phyloP scores from a whole-genome alignment of 2,888 invertebrate species.

The Agonopterix subpropinquella region DNA sequence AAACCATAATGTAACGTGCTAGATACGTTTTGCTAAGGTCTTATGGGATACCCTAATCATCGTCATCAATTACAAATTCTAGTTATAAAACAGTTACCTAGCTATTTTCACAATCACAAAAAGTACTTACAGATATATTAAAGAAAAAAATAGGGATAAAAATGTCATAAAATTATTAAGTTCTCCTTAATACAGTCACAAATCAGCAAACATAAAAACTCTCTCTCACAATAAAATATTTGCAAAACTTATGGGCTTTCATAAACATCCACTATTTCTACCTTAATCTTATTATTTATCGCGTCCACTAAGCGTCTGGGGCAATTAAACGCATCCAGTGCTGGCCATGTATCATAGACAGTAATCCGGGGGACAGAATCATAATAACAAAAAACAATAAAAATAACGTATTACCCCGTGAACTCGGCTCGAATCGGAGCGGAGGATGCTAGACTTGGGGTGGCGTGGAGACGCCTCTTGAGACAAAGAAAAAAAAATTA shows the following conservation, averaged over 20 bases:
- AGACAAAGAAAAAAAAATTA: no score
- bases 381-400: constrained; percentile 76
- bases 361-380: constrained; percentile 70
- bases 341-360: constrained; percentile 60
- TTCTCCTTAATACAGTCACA: no score
- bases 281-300: constrained; percentile 73
- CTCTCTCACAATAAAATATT: not conserved
- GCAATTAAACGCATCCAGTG: constrained; percentile 73
- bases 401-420: constrained; percentile 73
- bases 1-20: no score
- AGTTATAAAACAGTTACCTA: no score
- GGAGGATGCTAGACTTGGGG: constrained; percentile 28
- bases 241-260: constrained; percentile 13
- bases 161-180: no score
- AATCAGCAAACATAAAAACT: not conserved
- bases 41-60: no score
- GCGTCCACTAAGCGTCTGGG: constrained; percentile 50
- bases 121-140: no score
- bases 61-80: no score
- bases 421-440: constrained; percentile 55
- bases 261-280: constrained; percentile 43
- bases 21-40: no score
- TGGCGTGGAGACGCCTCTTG: constrained; percentile 24
- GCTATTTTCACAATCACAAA: no score
- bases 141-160: no score